Evolutionary conservation across 2,113 vertebrate species (phyloP), one percentile per base, ranked within the genome.

Genomic region (Redunca redunca): DNA sequence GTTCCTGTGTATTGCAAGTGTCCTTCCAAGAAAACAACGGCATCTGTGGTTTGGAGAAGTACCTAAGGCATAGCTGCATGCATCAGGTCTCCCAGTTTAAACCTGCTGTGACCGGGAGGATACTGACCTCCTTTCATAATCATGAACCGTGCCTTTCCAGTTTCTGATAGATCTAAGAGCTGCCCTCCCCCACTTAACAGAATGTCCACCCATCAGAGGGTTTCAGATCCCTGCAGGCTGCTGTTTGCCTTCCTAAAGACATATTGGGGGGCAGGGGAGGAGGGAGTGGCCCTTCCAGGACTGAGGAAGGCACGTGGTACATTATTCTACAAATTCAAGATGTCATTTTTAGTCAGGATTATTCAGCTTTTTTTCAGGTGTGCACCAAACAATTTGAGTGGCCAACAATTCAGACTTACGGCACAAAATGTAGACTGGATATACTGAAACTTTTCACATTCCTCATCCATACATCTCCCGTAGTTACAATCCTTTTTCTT

Each of bases 281-380:
- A 26, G 67, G 53, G 52, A 57, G n/a, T 55, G 57, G 60, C 57
- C 28, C 57, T 91, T 25, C 48, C 46, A 14, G 17, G 28, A 36
- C 46, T 86, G 28, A 36, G 46, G 10, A 89, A 77, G n/a, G 10
- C 28, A 46, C 3, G 1, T 4, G 0, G 3, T 88, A 7, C 36
- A 23, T 83, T 4, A 0, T 36, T 58, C n/a, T 90, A 0, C 33
- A 60, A 10, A 67, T 14, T 11, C 12, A 28, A 80, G 40, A 43
- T 88, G 14, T 86, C 80, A 23, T 82, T 95, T 43, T 84, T 90
- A 55, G 30, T 52, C 58, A 83, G 30, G 55, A 67, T 26, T 91
- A 83, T 15, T 30, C 7, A 13, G 36, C 64, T 19, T 85, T 40
- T 86, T 25, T 57, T 48, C 6, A 26, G 88, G 67, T 55, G 58